These are phyloP conservation scores for Globodera rostochiensis DNA, from an alignment of 1,140 invertebrate species.

Conservation along the genomic window DNA sequence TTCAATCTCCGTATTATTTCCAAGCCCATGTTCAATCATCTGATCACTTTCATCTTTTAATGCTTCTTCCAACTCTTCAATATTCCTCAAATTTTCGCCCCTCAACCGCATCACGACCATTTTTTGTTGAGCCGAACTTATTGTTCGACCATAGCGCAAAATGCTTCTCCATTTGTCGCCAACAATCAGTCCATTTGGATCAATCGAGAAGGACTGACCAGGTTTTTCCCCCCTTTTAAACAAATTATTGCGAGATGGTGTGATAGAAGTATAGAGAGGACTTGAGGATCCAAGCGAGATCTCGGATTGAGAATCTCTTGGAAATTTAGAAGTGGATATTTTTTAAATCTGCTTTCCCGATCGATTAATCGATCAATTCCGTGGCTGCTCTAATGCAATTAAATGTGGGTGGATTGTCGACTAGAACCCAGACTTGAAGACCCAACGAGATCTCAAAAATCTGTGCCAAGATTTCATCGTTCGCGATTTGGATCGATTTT, in stretches of 20 bases:
- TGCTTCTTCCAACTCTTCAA: background rate
- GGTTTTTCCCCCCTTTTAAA: background rate
- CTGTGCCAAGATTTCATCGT: too few species aligned
- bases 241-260: background rate
- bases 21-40: slow-evolving; percentile 1
- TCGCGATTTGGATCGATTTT: too few species aligned
- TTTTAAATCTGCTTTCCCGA: too few species aligned
- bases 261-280: too few species aligned
- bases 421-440: too few species aligned
- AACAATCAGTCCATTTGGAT: slow-evolving; percentile 1
- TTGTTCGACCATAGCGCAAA: background rate
- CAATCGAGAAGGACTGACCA: background rate
- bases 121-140: background rate
- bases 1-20: background rate
- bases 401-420: too few species aligned
- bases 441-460: too few species aligned
- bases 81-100: background rate
- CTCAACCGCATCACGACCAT: slow-evolving; percentile 7
- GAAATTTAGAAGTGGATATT: too few species aligned
- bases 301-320: too few species aligned
- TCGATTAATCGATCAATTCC: too few species aligned
- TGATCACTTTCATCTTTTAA: background rate
- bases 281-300: too few species aligned
- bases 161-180: slow-evolving; percentile 15
- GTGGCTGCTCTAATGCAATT: too few species aligned